These are phyloP conservation scores for Andricus quercusramuli DNA, from an alignment of 2,888 invertebrate genomes.

Conservation along the genomic window DNA sequence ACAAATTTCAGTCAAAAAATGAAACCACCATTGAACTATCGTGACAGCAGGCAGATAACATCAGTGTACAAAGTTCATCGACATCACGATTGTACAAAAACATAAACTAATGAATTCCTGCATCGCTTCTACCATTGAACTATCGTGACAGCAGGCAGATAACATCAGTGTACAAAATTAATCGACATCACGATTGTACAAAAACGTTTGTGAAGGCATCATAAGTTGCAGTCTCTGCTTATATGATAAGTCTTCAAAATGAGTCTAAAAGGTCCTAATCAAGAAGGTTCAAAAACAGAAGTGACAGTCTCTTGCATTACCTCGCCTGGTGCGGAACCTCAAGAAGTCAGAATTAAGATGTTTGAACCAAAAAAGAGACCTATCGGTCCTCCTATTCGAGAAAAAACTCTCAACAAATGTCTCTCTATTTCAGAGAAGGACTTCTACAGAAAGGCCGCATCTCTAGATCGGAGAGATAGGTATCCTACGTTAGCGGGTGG, in stretches of 20 bases:
- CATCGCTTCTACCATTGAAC: neutral
- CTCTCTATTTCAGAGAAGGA: conserved; percentile 74
- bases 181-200: neutral
- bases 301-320: conserved; percentile 73
- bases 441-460: conserved; percentile 70
- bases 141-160: neutral
- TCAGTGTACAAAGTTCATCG: neutral
- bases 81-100: neutral
- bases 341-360: conserved; percentile 72
- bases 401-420: conserved; percentile 63
- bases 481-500: conserved; percentile 72
- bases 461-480: conserved; percentile 72
- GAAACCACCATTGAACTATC: neutral
- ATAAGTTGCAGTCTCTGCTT: conserved; percentile 54
- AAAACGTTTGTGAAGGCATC: conserved; percentile 51
- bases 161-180: neutral
- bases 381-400: conserved; percentile 65
- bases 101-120: neutral
- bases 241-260: conserved; percentile 60
- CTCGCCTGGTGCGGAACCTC: conserved; percentile 71
- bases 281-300: conserved; percentile 71
- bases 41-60: neutral
- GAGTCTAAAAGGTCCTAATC: conserved; percentile 73
- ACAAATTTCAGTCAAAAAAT: neutral
- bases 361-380: conserved; percentile 73